Conservation (phyloP, 2,888 invertebrate genomes). For the Xestia c-nigrum region DNA sequence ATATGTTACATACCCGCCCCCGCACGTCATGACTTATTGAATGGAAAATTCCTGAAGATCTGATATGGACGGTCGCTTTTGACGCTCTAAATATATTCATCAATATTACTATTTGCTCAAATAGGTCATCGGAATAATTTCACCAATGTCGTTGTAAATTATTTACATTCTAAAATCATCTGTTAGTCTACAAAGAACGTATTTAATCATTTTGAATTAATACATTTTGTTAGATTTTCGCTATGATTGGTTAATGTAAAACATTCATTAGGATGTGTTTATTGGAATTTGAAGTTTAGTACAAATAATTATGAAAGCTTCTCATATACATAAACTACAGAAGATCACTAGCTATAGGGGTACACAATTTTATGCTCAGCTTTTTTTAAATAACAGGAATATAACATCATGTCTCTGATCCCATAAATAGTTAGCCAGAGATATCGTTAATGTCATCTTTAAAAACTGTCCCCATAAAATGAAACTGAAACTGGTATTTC, state of each 20-base stretch:
- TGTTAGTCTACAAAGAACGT: constrained; percentile 2
- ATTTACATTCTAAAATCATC: constrained; percentile 32
- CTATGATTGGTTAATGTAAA: neutral
- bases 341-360: too few relatives aligned
- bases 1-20: constrained; percentile 78
- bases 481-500: neutral
- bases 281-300: neutral
- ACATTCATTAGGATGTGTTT: neutral
- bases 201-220: constrained; percentile 39
- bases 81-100: constrained; percentile 26
- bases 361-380: too few relatives aligned
- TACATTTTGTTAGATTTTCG: neutral
- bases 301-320: neutral
- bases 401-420: neutral
- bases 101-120: constrained; percentile 6
- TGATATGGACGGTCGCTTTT: constrained; percentile 59
- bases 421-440: neutral
- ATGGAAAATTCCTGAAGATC: constrained; percentile 79
- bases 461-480: neutral
- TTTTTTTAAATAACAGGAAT: neutral
- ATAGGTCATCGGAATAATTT: constrained; percentile 22
- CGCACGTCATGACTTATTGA: constrained; percentile 79
- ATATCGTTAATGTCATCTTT: neutral
- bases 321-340: neutral
- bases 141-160: neutral